Conservation (phyloP, 2,113 vertebrate species). For the Bufo gargarizans region DNA sequence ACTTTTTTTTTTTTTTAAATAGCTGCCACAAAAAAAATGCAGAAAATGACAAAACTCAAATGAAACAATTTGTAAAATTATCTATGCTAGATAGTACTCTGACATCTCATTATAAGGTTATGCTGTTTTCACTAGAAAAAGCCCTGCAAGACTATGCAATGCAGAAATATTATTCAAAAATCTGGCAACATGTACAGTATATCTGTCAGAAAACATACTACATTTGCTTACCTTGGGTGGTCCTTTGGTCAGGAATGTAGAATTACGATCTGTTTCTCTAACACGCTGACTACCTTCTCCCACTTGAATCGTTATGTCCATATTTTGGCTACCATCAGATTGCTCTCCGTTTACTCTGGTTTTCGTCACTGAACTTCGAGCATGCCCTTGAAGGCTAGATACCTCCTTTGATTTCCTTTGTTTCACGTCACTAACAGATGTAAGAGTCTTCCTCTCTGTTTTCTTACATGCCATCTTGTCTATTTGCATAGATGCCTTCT, state of each 20-base stretch:
- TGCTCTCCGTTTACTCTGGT: not conserved
- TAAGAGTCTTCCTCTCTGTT: not conserved
- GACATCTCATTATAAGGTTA: not conserved
- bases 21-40: too few relatives aligned
- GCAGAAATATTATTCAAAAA: not conserved
- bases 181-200: not conserved
- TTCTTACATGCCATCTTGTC: not conserved
- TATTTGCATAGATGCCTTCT: not conserved
- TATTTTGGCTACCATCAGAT: not conserved
- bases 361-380: not conserved
- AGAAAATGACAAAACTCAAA: too few relatives aligned
- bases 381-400: not conserved
- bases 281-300: not conserved
- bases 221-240: slow-evolving; percentile 23
- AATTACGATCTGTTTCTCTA: not conserved
- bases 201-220: not conserved
- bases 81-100: too few relatives aligned
- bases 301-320: not conserved
- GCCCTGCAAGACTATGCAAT: not conserved
- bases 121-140: not conserved
- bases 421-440: not conserved
- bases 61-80: too few relatives aligned
- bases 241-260: not conserved
- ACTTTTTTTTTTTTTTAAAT: too few relatives aligned
- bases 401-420: not conserved